Evolutionary conservation across 2,797 vertebrate genomes (phyloP), one percentile per base, ranked within the genome.

Genomic region (Ispidina picta): DNA sequence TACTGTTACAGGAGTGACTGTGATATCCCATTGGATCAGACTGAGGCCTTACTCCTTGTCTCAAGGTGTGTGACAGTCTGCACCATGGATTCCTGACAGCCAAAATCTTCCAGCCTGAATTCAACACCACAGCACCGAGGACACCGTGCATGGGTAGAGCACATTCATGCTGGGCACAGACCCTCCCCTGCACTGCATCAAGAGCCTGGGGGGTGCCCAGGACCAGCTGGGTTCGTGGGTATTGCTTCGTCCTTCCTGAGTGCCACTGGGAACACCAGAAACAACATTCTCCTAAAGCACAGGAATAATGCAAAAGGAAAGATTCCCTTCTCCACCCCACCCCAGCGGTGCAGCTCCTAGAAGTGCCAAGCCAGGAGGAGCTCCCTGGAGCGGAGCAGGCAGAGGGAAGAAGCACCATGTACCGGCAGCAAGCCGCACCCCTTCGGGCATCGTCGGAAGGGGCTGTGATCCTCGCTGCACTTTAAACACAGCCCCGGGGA

Each of bases 161-260:
- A 12, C 0, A 0, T 25, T 64, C 0, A 0, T 39, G 60, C 15
- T 10, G 39, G 55, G 37, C 13, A 5, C 0, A 5, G 52, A 12
- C 26, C n/a, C 29, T 37, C 35, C 51, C 18, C 55, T 26, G 72
- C 1, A 0, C 41, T 15, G 25, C 16, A 12, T 41, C 0, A 1
- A 31, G 35, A 35, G 60, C 65, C 31, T 8, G 17, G 8, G 41
- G 52, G 22, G 8, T 64, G 60, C 35, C 16, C 41, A 10, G 44
- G 60, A 46, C 41, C 46, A 25, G 11, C 14, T 16, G 35, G 2
- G 2, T 6, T 7, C 3, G 0, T 1, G 16, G 71, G 3, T 9
- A 6, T 15, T 12, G 10, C 22, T 59, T 15, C 20, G 10, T 13
- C 52, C 46, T 43, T 19, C 16, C 33, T 0, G 4, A n/a, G 39